A percentile compares a stretch with the other conserved stretches of the same genome.
These are phyloP conservation scores for Lasioglossum pauxillum DNA, from an alignment of 2,888 invertebrate species.

Conservation along the genomic window DNA sequence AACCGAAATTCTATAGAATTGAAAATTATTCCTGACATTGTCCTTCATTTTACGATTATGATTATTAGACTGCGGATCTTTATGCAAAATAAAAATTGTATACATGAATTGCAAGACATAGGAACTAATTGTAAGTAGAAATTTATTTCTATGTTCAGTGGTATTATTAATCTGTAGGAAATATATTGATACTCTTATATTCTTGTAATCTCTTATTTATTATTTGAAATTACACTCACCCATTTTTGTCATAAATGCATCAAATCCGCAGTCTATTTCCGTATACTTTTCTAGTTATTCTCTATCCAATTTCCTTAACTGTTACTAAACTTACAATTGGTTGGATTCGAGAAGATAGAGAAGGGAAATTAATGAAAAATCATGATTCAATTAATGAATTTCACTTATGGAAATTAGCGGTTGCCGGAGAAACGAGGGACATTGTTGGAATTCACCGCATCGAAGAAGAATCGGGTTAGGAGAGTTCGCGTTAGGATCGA, in stretches of 20 bases:
- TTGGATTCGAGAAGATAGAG: background rate
- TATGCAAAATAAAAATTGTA: too few species aligned
- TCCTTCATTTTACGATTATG: background rate
- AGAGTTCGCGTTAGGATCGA: background rate
- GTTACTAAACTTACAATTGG: background rate
- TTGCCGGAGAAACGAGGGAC: background rate
- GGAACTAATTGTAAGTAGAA: too few species aligned
- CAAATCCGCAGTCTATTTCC: background rate
- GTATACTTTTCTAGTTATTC: background rate
- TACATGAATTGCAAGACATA: too few species aligned
- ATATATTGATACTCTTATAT: too few species aligned
- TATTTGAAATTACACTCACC: too few species aligned
- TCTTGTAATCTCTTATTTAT: too few species aligned
- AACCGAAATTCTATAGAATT: background rate
- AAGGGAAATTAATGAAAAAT: background rate
- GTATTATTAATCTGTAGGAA: too few species aligned
- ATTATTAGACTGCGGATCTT: too few species aligned
- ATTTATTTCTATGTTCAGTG: too few species aligned
- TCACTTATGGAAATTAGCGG: background rate
- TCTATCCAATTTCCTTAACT: background rate
- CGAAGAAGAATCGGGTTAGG: background rate
- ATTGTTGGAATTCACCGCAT: background rate
- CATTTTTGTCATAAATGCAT: too few species aligned
- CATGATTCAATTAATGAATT: too few species aligned
- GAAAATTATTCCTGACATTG: background rate